A percentile compares a stretch with the other conserved stretches of the same genome.
Evolutionary conservation across 2,113 vertebrate genomes (phyloP).

Genomic region (Ploceus nigricollis): DNA sequence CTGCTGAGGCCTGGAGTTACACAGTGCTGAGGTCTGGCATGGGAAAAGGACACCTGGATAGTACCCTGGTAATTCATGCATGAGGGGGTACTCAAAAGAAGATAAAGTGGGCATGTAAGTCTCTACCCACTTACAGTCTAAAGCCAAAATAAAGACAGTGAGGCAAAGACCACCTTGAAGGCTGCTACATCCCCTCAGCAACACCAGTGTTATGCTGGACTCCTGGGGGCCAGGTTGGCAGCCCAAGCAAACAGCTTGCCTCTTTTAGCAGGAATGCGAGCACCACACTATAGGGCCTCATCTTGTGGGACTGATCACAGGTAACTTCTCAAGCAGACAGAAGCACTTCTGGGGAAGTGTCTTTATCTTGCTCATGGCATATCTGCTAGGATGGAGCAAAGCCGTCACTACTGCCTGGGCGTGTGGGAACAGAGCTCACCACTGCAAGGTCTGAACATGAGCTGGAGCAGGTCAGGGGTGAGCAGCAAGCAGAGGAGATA

Average conservation of each 20-base stretch:
- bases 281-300: rapidly evolving
- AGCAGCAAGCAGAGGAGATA: not conserved
- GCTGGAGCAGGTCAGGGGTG: not conserved
- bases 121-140: not conserved
- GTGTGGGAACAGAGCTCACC: not conserved
- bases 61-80: not conserved
- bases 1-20: not conserved
- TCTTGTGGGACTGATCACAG: not conserved
- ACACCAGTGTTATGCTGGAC: not conserved
- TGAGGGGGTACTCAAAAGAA: not conserved
- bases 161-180: not conserved
- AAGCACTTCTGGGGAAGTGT: not conserved
- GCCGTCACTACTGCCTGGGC: not conserved
- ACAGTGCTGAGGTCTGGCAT: not conserved
- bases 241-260: not conserved
- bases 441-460: not conserved
- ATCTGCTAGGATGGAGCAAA: not conserved
- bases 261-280: not conserved
- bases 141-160: not conserved
- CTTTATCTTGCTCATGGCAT: not conserved
- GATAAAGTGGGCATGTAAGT: not conserved
- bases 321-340: not conserved
- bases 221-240: not conserved
- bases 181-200: not conserved
- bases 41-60: not conserved